Percentiles rank a stretch among this genome's conserved stretches.
Conservation (phyloP, 1,140 invertebrate genomes). For the Cotesia glomerata region DNA sequence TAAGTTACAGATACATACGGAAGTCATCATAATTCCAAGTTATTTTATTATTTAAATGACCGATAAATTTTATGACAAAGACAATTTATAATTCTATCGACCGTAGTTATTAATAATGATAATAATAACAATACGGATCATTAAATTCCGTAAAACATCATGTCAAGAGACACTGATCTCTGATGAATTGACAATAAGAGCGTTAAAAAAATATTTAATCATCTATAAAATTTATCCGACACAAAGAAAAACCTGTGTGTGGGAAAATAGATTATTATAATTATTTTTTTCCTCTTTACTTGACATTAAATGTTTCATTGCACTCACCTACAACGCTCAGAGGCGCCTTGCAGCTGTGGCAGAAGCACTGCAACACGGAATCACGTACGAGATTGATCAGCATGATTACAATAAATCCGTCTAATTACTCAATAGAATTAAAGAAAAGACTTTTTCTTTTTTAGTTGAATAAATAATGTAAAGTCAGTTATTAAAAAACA, state of each 20-base stretch:
- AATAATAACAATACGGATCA: too few relatives aligned
- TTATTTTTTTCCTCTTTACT: constrained; percentile 4
- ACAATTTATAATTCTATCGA: too few relatives aligned
- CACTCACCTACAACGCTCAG: constrained; percentile 74
- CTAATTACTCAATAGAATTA: neutral
- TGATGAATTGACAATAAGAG: too few relatives aligned
- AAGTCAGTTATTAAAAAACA: constrained; percentile 20
- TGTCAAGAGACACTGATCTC: too few relatives aligned
- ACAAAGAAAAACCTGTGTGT: too few relatives aligned
- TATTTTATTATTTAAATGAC: too few relatives aligned
- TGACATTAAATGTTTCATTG: neutral
- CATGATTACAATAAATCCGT: constrained; percentile 65
- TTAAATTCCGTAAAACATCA: too few relatives aligned
- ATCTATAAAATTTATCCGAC: too few relatives aligned
- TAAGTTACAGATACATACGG: neutral
- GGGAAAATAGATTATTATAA: constrained; percentile 17
- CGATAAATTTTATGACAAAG: too few relatives aligned
- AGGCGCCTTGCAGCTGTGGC: constrained; percentile 84
- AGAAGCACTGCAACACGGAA: constrained; percentile 88
- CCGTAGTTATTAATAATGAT: too few relatives aligned
- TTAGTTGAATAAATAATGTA: neutral
- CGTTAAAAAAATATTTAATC: too few relatives aligned
- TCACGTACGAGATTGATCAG: constrained; percentile 84
- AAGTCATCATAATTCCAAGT: too few relatives aligned
- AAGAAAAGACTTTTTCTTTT: neutral